Evolutionary conservation across 2,888 invertebrate species (phyloP).

Genomic region (Prionchulus punctatus): DNA sequence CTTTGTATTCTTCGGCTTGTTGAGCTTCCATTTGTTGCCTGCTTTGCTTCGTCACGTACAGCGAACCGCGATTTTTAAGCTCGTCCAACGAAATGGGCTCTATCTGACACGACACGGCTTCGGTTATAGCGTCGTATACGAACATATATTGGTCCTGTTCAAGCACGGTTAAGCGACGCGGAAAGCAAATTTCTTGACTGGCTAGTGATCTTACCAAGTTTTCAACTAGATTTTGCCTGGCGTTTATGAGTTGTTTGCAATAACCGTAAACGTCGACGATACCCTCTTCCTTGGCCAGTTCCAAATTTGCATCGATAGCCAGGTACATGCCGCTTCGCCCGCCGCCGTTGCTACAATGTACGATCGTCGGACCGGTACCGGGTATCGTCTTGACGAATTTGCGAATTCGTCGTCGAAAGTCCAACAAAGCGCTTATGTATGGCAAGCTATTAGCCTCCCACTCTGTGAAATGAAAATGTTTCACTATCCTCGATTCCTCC

Average conservation of each 20-base stretch:
- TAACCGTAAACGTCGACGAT: conserved; percentile 79
- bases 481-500: conserved; percentile 39
- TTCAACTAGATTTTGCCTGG: conserved; percentile 76
- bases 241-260: conserved; percentile 71
- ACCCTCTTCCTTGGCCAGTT: conserved; percentile 76
- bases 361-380: conserved; percentile 65
- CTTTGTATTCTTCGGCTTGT: background rate
- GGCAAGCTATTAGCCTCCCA: conserved; percentile 95
- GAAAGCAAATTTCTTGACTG: no score
- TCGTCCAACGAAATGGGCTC: conserved; percentile 91
- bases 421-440: conserved; percentile 81
- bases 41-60: background rate
- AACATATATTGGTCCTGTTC: conserved; percentile 86
- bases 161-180: no score
- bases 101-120: conserved; percentile 73
- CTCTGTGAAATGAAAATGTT: conserved; percentile 94
- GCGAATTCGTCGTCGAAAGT: conserved; percentile 75
- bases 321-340: conserved; percentile 88
- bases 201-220: conserved; percentile 61
- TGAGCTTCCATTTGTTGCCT: background rate
- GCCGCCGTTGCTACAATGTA: conserved; percentile 97
- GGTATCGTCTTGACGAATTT: conserved; percentile 58
- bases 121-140: conserved; percentile 85
- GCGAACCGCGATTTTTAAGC: conserved; percentile 36
- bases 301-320: conserved; percentile 86